Conservation (phyloP, 1,140 invertebrate genomes). For the Lucilia sericata region DNA sequence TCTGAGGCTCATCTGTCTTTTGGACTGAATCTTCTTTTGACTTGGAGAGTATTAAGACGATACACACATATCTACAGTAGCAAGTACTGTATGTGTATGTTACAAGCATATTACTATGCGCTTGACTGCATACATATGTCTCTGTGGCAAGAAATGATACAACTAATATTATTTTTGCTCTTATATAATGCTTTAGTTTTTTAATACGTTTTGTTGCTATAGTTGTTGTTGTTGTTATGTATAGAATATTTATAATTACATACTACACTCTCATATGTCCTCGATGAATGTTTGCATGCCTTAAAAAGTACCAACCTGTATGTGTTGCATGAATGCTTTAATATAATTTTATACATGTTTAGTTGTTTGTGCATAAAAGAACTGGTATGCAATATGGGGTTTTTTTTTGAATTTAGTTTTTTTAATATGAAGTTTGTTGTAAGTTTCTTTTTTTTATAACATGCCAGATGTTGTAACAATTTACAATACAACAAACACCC, state of each 20-base stretch:
- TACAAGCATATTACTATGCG: too few species aligned
- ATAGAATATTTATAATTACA: slow-evolving; percentile 2
- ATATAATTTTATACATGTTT: too few species aligned
- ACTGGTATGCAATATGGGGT: too few species aligned
- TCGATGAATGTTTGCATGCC: not conserved
- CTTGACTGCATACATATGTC: too few species aligned
- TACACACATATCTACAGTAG: not conserved
- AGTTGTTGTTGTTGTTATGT: not conserved
- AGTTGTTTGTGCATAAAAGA: too few species aligned
- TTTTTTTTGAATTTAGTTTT: too few species aligned
- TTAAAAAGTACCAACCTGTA: not conserved
- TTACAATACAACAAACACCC: slow-evolving; percentile 1
- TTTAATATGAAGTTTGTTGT: too few species aligned
- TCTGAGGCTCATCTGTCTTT: not conserved
- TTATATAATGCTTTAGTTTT: not conserved
- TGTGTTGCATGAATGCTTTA: too few species aligned
- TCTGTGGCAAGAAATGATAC: not conserved
- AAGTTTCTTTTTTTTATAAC: not conserved
- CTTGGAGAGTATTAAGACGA: slow-evolving; percentile 9
- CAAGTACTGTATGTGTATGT: too few species aligned
- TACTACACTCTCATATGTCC: not conserved
- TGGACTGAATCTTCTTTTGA: not conserved
- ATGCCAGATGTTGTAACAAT: slow-evolving; percentile 11
- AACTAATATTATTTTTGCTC: slow-evolving; percentile 1
- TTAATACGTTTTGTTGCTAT: not conserved